Evolutionary conservation across 53 echinoderm and acorn worm genomes (phyloP), one percentile per base, ranked within the genome.

Genomic region (Stichopus horrens): DNA sequence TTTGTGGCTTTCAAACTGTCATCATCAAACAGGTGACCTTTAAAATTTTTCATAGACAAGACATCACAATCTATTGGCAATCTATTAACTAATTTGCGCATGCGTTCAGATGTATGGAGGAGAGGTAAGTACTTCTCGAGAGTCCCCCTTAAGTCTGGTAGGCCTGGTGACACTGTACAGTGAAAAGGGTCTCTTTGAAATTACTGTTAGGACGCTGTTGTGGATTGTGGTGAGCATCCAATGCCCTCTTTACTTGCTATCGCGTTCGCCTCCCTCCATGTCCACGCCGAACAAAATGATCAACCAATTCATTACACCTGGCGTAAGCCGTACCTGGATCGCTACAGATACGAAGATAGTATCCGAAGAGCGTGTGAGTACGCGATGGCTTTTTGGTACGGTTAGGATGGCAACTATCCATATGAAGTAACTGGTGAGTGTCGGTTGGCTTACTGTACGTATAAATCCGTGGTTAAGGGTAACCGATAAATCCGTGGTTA

Each of bases 1-100:
- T n/a, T n/a, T n/a, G n/a, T n/a, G n/a, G n/a, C n/a, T n/a, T n/a
- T n/a, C n/a, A n/a, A n/a, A n/a, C n/a, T n/a, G n/a, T n/a, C n/a
- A n/a, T n/a, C n/a, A n/a, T n/a, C n/a, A n/a, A n/a, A n/a, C n/a
- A n/a, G n/a, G n/a, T n/a, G n/a, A n/a, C n/a, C n/a, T n/a, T n/a
- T n/a, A n/a, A n/a, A n/a, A n/a, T n/a, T n/a, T n/a, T n/a, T n/a
- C n/a, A n/a, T n/a, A n/a, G n/a, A n/a, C n/a, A n/a, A n/a, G n/a
- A n/a, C n/a, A n/a, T n/a, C n/a, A n/a, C n/a, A n/a, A n/a, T n/a
- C n/a, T n/a, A n/a, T n/a, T n/a, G n/a, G n/a, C n/a, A n/a, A n/a
- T n/a, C n/a, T n/a, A n/a, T n/a, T 78, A 78, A 78, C 78, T 52
- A 78, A 52, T 53, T 78, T 78, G 9, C 53, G 8, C 78, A 78